Evolutionary conservation across 37 sponge, comb jelly and placozoan genomes (phyloP), one percentile per base, ranked within the genome.

Genomic region (Hormiphora californensis): DNA sequence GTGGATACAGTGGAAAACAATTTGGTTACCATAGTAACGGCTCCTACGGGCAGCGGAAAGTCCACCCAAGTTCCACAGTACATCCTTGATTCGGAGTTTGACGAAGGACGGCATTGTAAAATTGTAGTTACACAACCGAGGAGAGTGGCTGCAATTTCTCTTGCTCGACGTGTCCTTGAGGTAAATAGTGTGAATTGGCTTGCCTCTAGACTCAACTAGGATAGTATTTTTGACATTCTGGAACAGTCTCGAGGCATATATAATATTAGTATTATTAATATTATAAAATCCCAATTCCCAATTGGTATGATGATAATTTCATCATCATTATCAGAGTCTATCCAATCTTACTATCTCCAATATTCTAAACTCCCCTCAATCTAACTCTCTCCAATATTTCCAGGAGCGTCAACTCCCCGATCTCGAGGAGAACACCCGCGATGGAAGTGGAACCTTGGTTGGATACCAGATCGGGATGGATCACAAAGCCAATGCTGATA

Each of bases 51-150:
- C 53, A 73, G 81, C 23, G 81, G 81, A 5, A 73, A 73, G 23
- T 43, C 46, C 25, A 73, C 81, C 1, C 81, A 73, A 36, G 81
- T 73, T 21, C 93, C 98, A 17, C 94, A 94, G 89, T 97, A 92
- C 85, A 89, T 97, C 17, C 69, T 97, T 38, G 94, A 94, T n/a
- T 55, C 89, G 11, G 85, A 90, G 39, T 91, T 88, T 19, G 53
- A 32, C 0, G 86, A 54, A 9, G 39, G 89, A 37, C 46, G 57
- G 38, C 92, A 94, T 41, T 97, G 98, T 73, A 97, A 94, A 89
- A 97, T 97, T 46, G 54, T 97, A 12, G 92, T 93, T 41, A 97
- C 98, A 11, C 98, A 94, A 81, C 98, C 98, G 0, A 35, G 98
- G 35, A 59, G 93, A n/a, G 93, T 97, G 15, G 98, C 98, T 35